Evolutionary conservation across 2,797 vertebrate species (phyloP).

Genomic region (Vultur gryphus): DNA sequence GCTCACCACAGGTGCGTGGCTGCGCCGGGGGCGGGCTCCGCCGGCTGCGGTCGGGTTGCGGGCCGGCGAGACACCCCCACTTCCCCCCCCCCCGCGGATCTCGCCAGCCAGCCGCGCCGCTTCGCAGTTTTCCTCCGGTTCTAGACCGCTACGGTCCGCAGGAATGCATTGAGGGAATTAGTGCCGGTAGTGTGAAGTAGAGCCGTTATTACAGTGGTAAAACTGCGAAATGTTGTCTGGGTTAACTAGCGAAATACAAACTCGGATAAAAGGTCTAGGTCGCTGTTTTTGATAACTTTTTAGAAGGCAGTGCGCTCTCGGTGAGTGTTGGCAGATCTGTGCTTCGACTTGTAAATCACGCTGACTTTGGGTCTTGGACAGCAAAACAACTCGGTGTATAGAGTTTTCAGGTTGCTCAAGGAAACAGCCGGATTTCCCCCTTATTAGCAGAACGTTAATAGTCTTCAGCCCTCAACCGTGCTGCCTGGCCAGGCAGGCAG

Average conservation of each 20-base stretch:
- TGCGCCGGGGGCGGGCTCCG: neutral
- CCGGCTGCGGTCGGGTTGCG: too few relatives aligned
- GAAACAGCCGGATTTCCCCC: rapidly evolving
- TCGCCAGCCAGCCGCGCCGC: too few relatives aligned
- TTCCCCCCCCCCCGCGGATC: too few relatives aligned
- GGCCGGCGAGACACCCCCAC: too few relatives aligned
- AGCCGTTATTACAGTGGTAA: rapidly evolving
- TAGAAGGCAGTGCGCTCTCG: rapidly evolving
- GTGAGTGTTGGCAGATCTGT: rapidly evolving
- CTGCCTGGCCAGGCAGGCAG: neutral
- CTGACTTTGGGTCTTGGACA: rapidly evolving
- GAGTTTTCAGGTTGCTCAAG: rapidly evolving
- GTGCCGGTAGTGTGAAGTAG: rapidly evolving
- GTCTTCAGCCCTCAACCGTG: rapidly evolving
- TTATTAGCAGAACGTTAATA: rapidly evolving
- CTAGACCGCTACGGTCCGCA: rapidly evolving
- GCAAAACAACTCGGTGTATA: rapidly evolving
- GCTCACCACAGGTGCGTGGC: slow-evolving; percentile 28
- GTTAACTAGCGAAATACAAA: rapidly evolving
- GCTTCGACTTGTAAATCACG: neutral
- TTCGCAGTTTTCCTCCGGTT: too few relatives aligned
- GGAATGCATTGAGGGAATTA: rapidly evolving
- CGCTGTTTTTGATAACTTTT: too few relatives aligned
- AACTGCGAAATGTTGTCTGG: rapidly evolving
- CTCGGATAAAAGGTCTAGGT: neutral